A percentile compares a stretch with the other conserved stretches of the same genome.
Conservation (phyloP, 2,888 invertebrate genomes). For the Conomelus anceps region DNA sequence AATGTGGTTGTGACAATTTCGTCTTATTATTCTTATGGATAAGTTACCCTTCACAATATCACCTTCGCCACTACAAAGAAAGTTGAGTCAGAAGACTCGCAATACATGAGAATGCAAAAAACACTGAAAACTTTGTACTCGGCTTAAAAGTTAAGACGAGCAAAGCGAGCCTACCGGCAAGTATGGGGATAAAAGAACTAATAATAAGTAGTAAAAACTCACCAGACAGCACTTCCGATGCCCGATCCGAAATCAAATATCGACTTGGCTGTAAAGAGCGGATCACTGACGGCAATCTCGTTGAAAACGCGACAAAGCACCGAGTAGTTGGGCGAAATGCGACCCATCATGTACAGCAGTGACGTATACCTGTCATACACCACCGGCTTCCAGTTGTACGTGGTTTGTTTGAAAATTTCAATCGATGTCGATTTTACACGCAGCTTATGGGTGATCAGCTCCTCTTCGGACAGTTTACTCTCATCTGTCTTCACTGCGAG, state of each 20-base stretch:
- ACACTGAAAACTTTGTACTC: too few relatives aligned
- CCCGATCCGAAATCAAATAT: conserved; percentile 92
- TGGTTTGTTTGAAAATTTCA: conserved; percentile 51
- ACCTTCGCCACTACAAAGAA: too few relatives aligned
- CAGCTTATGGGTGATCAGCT: neutral
- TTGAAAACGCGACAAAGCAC: conserved; percentile 60
- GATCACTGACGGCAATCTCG: conserved; percentile 61
- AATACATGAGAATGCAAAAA: too few relatives aligned
- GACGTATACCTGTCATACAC: conserved; percentile 58
- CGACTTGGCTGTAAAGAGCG: conserved; percentile 63
- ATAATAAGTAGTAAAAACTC: conserved; percentile 29
- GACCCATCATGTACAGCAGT: conserved; percentile 61
- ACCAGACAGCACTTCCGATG: conserved; percentile 77
- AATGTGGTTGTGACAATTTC: too few relatives aligned
- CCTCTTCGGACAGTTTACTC: neutral
- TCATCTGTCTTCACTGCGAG: neutral
- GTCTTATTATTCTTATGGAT: too few relatives aligned
- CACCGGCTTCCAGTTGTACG: conserved; percentile 69
- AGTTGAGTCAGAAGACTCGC: too few relatives aligned
- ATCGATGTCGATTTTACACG: conserved; percentile 43
- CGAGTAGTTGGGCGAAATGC: conserved; percentile 70
- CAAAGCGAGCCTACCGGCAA: too few relatives aligned
- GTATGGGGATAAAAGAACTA: conserved; percentile 13
- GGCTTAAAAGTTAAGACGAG: too few relatives aligned
- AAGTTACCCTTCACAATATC: too few relatives aligned